Base-by-base conservation (phyloP, 2,888 invertebrate genomes). In the Dysmachus trigonus region DNA sequence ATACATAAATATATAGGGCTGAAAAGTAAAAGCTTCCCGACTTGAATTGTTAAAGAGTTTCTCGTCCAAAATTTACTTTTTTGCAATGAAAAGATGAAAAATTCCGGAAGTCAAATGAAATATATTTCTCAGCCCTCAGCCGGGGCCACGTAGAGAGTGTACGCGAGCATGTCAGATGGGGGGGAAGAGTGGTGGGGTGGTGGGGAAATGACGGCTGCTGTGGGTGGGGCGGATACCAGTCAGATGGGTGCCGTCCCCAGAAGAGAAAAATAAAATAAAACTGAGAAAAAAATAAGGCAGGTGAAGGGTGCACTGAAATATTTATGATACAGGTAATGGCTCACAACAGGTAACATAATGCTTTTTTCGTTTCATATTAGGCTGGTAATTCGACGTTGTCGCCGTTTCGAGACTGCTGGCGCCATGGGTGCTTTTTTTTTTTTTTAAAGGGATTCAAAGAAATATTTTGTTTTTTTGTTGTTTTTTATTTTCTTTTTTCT, bases 101-200 rank as follows among this genome's bases (percentile, higher is more conserved):
- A 77, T 77, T 41, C 77, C 77, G 77, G 77, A 77, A 77, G 77
- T 77, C 77, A 77, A 77, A 77, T 77, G 47, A 77, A 77, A 77
- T 77, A 47, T 77, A 47, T 47, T 77, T 77, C 77, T 47, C 47
- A 47, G 47, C 13, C 15, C 77, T 47, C 47, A 47, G 47, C 13
- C 15, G 13, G 27, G 62, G 22, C 53, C 27, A 62, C 62, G 18
- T 10, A 77, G 38, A 51, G 30, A 27, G 47, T 27, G 27, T 73
- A 31, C 33, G 73, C 33, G 73, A 33, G 13, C n/a, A n/a, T 18
- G 62, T 4, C 7, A 0, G 53, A 53, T 62, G 62, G n/a, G 22
- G 18, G n/a, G n/a, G n/a, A n/a, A n/a, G 31, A 31, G 5, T 31
- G 31, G 5, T 31, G 31, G 31, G 38, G 38, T 41, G 15, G 18